Conservation (phyloP, 2,888 invertebrate species). For the Tachystola acroxantha region DNA sequence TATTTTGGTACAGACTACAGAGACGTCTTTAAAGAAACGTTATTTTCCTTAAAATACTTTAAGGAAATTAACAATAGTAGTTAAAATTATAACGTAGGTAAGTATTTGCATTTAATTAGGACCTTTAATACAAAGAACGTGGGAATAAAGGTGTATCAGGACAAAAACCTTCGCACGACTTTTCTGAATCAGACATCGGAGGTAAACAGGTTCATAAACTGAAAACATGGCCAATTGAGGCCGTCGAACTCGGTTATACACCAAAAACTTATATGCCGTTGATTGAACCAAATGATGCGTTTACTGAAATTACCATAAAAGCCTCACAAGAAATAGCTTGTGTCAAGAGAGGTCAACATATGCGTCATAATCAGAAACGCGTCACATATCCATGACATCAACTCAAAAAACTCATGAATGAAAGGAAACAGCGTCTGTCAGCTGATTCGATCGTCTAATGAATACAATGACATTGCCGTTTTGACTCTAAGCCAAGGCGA, state of each 20-base stretch:
- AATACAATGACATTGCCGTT: constrained; percentile 36
- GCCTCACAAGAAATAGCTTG: not conserved
- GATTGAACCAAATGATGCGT: not conserved
- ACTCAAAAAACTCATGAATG: constrained; percentile 23
- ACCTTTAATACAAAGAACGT: too few relatives aligned
- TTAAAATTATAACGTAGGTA: too few relatives aligned
- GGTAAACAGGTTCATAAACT: not conserved
- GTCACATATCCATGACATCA: constrained; percentile 8
- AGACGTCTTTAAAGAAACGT: too few relatives aligned
- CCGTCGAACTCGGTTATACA: not conserved
- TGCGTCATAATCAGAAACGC: not conserved
- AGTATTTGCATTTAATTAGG: too few relatives aligned
- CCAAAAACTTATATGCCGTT: too few relatives aligned
- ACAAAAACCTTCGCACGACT: not conserved
- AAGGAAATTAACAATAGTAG: too few relatives aligned
- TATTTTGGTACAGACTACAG: too few relatives aligned
- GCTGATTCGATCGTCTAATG: constrained; percentile 28
- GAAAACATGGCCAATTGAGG: not conserved
- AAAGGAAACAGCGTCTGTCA: constrained; percentile 29
- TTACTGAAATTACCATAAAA: not conserved
- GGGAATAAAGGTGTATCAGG: too few relatives aligned
- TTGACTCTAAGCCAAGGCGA: constrained; percentile 28
- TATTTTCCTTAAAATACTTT: too few relatives aligned
- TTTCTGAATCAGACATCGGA: too few relatives aligned
- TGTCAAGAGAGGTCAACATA: too few relatives aligned